Evolutionary conservation across 2,888 invertebrate genomes (phyloP).

Genomic region (Ennomos fuscantarius): DNA sequence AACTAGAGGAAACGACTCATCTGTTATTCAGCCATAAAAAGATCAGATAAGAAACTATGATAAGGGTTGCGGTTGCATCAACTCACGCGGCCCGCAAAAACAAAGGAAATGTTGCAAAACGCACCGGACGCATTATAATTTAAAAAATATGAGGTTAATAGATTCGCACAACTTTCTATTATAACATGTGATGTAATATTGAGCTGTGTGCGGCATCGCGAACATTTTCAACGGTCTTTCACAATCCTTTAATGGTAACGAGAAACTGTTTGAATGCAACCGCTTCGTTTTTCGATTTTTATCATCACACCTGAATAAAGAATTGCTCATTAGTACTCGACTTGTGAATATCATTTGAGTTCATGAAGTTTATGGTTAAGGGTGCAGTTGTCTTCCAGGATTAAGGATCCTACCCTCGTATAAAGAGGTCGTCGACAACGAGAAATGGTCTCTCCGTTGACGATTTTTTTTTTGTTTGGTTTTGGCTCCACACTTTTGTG

Average conservation of each 20-base stretch:
- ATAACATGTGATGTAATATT: constrained; percentile 43
- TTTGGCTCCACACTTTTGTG: too few relatives aligned
- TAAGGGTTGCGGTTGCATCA: constrained; percentile 2
- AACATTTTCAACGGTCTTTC: constrained; percentile 38
- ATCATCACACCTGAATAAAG: constrained; percentile 29
- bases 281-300: constrained; percentile 22
- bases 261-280: constrained; percentile 32
- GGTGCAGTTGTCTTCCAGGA: too few relatives aligned
- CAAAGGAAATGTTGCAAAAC: constrained; percentile 34
- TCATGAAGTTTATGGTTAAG: too few relatives aligned
- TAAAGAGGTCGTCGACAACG: too few relatives aligned
- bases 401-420: too few relatives aligned
- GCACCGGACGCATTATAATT: constrained; percentile 28
- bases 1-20: constrained; percentile 10
- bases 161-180: constrained; percentile 45
- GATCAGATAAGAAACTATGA: constrained; percentile 16
- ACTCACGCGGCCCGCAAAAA: constrained; percentile 15
- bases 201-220: constrained; percentile 37
- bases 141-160: constrained; percentile 30
- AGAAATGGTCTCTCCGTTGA: too few relatives aligned
- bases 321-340: constrained; percentile 15
- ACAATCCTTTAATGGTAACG: constrained; percentile 43
- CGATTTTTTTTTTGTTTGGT: too few relatives aligned
- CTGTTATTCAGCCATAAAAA: constrained; percentile 15
- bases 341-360: too few relatives aligned